Conservation (phyloP, 2,888 invertebrate genomes). For the Tetranychus truncatus region DNA sequence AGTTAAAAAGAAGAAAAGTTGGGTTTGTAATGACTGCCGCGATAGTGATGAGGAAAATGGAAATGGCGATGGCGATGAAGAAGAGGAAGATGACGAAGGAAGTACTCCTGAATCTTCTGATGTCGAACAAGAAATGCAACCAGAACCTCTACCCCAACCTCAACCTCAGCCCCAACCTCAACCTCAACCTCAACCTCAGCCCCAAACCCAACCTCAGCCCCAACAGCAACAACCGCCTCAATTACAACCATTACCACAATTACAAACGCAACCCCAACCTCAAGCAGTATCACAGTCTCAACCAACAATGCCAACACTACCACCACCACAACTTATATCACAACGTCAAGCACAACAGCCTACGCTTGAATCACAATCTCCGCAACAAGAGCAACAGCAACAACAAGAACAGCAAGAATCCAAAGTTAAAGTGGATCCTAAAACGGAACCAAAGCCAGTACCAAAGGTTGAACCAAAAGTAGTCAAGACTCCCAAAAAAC, state of each 20-base stretch:
- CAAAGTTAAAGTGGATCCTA: not conserved
- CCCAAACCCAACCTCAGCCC: not conserved
- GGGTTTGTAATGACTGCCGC: slow-evolving; percentile 35
- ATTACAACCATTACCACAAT: not conserved
- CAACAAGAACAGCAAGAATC: not conserved
- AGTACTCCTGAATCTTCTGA: not conserved
- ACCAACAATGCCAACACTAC: not conserved
- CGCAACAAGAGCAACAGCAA: not conserved
- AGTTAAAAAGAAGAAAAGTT: slow-evolving; percentile 73
- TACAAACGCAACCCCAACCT: not conserved
- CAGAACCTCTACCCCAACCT: not conserved
- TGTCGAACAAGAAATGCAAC: not conserved
- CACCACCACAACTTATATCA: not conserved
- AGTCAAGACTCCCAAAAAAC: slow-evolving; percentile 10
- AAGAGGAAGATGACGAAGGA: not conserved
- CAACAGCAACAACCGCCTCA: not conserved
- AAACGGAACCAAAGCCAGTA: not conserved
- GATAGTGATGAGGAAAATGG: slow-evolving; percentile 8
- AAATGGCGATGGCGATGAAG: slow-evolving; percentile 2
- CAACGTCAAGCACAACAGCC: not conserved
- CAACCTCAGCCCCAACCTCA: not conserved
- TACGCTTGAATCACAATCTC: not conserved
- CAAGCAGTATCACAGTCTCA: not conserved
- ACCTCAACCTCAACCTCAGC: not conserved
- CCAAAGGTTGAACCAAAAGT: not conserved